Conservation (phyloP, 2,113 vertebrate genomes). For the Equus przewalskii region DNA sequence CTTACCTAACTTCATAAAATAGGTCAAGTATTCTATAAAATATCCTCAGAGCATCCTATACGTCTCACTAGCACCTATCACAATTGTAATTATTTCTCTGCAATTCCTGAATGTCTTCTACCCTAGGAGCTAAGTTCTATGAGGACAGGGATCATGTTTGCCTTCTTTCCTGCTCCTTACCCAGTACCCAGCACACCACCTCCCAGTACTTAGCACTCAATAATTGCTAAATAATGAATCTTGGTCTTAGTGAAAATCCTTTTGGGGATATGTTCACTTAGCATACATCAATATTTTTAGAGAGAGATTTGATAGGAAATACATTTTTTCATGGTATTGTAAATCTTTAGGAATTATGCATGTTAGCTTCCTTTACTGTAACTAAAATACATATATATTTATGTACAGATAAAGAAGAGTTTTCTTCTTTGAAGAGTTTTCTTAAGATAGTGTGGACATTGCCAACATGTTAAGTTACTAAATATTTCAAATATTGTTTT, state of each 20-base stretch:
- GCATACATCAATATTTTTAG: not conserved
- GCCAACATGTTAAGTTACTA: not conserved
- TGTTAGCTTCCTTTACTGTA: not conserved
- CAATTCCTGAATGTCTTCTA: not conserved
- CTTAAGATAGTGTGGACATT: conserved; percentile 2
- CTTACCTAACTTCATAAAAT: not conserved
- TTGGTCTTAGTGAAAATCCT: not conserved
- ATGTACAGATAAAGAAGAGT: not conserved
- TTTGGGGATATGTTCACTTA: not conserved
- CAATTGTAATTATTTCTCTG: not conserved
- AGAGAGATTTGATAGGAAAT: not conserved
- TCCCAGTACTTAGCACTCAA: not conserved
- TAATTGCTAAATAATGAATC: not conserved
- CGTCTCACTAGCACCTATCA: not conserved
- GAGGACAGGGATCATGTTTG: not conserved
- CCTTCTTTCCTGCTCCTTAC: not conserved
- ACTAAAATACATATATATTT: not conserved
- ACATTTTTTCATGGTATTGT: not conserved
- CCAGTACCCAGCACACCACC: not conserved
- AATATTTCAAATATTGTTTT: conserved; percentile 16
- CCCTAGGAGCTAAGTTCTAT: not conserved
- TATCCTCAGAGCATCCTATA: not conserved
- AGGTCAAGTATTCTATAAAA: not conserved
- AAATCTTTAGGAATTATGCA: not conserved
- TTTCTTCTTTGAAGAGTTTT: not conserved